Evolutionary conservation across 2,888 invertebrate species (phyloP).

Genomic region (Magallana nippona): DNA sequence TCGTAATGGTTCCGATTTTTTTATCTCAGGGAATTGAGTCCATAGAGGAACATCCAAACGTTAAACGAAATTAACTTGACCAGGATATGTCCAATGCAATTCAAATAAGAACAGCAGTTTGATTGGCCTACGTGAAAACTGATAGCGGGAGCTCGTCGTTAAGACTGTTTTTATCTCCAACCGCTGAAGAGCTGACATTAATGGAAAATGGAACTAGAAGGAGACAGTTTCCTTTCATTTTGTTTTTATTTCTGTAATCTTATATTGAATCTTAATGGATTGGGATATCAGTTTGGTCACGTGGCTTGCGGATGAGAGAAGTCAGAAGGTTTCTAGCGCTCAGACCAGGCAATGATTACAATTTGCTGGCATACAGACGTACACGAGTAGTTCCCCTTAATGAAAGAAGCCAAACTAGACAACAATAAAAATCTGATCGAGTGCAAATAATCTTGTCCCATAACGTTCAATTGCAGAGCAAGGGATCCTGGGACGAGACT

Average conservation of each 20-base stretch:
- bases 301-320: not conserved
- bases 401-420: too few species aligned
- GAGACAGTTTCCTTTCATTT: not conserved
- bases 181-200: not conserved
- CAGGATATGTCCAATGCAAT: not conserved
- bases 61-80: constrained; percentile 23
- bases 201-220: constrained; percentile 8
- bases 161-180: constrained; percentile 21
- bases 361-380: too few species aligned
- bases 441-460: too few species aligned
- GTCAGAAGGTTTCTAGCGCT: too few species aligned
- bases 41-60: not conserved
- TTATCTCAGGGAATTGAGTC: too few species aligned
- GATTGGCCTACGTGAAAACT: constrained; percentile 4
- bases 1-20: too few species aligned
- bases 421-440: too few species aligned
- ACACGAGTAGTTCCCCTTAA: too few species aligned
- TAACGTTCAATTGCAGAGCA: too few species aligned
- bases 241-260: not conserved
- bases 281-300: not conserved
- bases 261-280: constrained; percentile 10
- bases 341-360: too few species aligned
- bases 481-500: too few species aligned
- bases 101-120: constrained; percentile 13
- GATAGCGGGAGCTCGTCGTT: constrained; percentile 16